These are phyloP conservation scores for Stenodema calcarata DNA, from an alignment of 2,888 invertebrate species.

Conservation along the genomic window DNA sequence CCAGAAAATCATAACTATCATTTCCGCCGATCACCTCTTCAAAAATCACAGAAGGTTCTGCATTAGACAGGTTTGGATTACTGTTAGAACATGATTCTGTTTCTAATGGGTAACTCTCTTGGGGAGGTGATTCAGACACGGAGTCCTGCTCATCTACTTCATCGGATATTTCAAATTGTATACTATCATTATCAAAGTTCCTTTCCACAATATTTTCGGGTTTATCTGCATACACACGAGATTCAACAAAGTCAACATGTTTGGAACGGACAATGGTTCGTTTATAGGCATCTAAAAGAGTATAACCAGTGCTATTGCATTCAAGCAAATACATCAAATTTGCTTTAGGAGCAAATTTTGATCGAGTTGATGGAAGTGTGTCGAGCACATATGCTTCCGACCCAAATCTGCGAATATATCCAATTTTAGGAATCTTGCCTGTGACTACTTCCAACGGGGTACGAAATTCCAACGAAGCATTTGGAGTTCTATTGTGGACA, in stretches of 20 bases:
- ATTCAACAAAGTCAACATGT: conserved; percentile 4
- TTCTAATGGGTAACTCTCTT: no score
- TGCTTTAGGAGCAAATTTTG: conserved; percentile 10
- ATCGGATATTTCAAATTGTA: no score
- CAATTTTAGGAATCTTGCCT: neutral
- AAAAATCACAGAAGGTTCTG: no score
- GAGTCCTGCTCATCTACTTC: no score
- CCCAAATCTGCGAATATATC: no score
- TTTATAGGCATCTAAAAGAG: neutral
- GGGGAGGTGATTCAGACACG: no score
- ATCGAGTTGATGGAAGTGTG: neutral
- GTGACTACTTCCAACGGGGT: neutral
- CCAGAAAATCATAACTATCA: no score
- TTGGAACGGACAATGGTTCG: neutral
- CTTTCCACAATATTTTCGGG: neutral
- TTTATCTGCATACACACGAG: neutral
- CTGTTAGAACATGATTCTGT: neutral
- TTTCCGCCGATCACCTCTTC: no score
- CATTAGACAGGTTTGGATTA: neutral
- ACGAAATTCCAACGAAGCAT: neutral
- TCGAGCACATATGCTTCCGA: no score
- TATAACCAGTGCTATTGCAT: neutral
- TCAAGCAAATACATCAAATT: neutral
- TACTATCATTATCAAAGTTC: no score
- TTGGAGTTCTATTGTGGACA: neutral